Percentiles rank a stretch among this genome's conserved stretches.
phyloP scores from a whole-genome alignment of 2,888 invertebrate genomes.

The Podotricha telesiphe region DNA sequence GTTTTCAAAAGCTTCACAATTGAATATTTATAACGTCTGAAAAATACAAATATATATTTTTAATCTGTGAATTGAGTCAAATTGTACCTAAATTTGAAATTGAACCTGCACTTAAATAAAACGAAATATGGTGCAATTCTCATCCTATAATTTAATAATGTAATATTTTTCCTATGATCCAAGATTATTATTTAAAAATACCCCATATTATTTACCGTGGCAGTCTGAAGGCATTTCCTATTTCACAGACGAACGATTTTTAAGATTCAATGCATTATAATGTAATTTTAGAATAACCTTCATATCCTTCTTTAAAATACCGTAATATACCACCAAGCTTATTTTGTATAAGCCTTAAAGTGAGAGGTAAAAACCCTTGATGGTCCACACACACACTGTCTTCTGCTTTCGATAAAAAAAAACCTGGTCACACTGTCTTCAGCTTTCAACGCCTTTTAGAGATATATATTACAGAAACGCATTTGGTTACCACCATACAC shows the following conservation, averaged over 20 bases:
- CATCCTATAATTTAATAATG: not conserved
- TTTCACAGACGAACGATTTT: conserved; percentile 30
- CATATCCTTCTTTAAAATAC: not conserved
- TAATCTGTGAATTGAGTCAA: not conserved
- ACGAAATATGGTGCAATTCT: not conserved
- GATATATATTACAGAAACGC: no score
- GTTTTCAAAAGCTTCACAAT: not conserved
- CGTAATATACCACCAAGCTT: not conserved
- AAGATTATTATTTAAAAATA: not conserved
- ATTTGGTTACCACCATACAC: no score
- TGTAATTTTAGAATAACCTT: conserved; percentile 15
- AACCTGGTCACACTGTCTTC: no score
- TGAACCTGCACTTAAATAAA: not conserved
- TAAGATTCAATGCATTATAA: conserved; percentile 30
- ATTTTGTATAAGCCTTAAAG: no score
- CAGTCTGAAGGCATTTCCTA: conserved; percentile 28
- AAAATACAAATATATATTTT: no score
- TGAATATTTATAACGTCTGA: not conserved
- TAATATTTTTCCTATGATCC: not conserved
- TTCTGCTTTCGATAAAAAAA: no score
- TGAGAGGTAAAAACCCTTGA: no score
- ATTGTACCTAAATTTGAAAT: not conserved
- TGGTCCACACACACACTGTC: no score
- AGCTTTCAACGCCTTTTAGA: no score
- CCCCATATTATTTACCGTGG: conserved; percentile 24